Evolutionary conservation across 2,888 invertebrate genomes (phyloP).

Genomic region (Drosophila rubida): DNA sequence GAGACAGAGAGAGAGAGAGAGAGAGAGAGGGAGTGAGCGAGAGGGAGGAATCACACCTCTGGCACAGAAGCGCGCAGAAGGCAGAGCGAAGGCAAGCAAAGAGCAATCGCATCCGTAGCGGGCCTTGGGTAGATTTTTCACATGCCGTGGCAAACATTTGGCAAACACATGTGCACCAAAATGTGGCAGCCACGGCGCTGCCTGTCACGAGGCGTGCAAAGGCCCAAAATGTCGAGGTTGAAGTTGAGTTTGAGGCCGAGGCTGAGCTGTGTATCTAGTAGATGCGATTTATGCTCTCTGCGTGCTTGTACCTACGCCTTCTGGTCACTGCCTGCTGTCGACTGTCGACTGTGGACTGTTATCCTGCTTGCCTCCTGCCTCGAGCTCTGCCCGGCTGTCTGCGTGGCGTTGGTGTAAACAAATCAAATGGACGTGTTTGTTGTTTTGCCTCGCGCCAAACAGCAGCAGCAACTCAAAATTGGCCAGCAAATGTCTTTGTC

Average conservation of each 20-base stretch:
- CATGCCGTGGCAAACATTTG: constrained; percentile 83
- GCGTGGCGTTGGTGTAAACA: constrained; percentile 67
- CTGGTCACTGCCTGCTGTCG: constrained; percentile 62
- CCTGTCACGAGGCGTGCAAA: constrained; percentile 39
- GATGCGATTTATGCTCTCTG: constrained; percentile 22
- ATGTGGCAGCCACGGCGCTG: constrained; percentile 52
- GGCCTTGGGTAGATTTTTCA: constrained; percentile 70
- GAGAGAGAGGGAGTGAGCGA: constrained; percentile 24
- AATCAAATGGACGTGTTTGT: constrained; percentile 74
- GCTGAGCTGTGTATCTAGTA: constrained; percentile 44
- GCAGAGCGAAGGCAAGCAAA: constrained; percentile 8
- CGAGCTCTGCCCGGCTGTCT: constrained; percentile 3
- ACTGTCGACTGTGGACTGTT: not conserved
- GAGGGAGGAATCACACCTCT: constrained; percentile 69
- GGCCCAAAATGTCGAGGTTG: constrained; percentile 13
- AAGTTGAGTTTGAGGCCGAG: constrained; percentile 25
- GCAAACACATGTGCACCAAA: constrained; percentile 83
- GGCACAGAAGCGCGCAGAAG: constrained; percentile 18
- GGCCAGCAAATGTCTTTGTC: constrained; percentile 78
- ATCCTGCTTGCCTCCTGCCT: constrained; percentile 6
- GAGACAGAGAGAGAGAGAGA: constrained; percentile 27
- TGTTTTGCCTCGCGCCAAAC: constrained; percentile 54
- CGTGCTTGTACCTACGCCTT: constrained; percentile 72
- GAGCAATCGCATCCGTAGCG: constrained; percentile 38
- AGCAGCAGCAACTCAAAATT: constrained; percentile 57